Conservation (phyloP, 2,113 vertebrate species). For the Macquaria ambigua region DNA sequence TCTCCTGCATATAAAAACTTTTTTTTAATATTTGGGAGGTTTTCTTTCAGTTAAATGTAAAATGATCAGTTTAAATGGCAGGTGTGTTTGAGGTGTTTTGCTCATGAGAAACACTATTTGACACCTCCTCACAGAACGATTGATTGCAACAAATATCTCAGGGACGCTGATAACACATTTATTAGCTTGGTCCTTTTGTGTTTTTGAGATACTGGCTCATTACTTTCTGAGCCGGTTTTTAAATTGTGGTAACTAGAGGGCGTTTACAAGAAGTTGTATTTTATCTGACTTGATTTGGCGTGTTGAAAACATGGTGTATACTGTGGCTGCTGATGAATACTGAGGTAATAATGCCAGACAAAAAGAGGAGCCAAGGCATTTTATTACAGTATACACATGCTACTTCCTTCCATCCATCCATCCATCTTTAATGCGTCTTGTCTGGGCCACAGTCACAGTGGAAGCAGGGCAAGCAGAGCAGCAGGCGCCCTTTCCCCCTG, state of each 20-base stretch:
- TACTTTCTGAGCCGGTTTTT: background rate
- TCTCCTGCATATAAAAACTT: background rate
- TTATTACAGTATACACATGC: background rate
- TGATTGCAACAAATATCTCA: constrained; percentile 4
- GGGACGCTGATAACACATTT: background rate
- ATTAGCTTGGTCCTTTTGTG: background rate
- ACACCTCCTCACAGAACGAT: constrained; percentile 32
- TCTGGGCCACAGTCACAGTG: constrained; percentile 5
- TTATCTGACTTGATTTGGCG: background rate
- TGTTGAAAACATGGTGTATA: background rate
- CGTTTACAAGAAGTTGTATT: background rate
- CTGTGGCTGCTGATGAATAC: accelerated
- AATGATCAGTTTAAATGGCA: background rate
- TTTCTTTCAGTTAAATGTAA: background rate
- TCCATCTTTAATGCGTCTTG: constrained; percentile 33
- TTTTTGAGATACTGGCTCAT: background rate
- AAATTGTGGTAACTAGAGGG: background rate
- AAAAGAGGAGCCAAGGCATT: background rate
- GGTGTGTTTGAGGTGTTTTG: background rate
- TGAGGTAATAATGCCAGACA: background rate
- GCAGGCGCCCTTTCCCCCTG: background rate
- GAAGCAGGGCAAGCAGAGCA: background rate
- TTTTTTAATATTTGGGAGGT: background rate
- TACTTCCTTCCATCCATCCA: background rate
- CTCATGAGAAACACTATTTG: background rate